Conservation (phyloP, 53 echinoderm and acorn worm genomes). For the Holothuria leucospilota region DNA sequence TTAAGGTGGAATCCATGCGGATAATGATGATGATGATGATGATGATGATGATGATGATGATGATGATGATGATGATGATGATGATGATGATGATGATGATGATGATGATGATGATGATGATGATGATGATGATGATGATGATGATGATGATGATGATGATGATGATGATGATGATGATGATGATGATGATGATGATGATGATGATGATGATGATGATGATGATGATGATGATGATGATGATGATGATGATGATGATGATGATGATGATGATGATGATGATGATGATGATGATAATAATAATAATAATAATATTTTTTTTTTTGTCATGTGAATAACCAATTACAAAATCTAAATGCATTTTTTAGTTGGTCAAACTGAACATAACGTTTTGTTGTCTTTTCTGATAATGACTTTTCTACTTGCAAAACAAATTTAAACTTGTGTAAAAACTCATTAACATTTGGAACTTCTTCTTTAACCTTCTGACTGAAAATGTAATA, state of each 20-base stretch:
- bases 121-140: constrained; percentile 12
- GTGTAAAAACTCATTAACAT: too few relatives aligned
- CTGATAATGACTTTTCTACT: too few relatives aligned
- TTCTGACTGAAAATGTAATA: too few relatives aligned
- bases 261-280: constrained; percentile 46
- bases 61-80: constrained; percentile 17
- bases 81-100: constrained; percentile 25
- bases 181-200: constrained; percentile 25
- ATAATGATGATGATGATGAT: too few relatives aligned
- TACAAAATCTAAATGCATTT: too few relatives aligned
- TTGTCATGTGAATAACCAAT: too few relatives aligned
- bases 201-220: constrained; percentile 31
- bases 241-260: constrained; percentile 46
- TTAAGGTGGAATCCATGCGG: too few relatives aligned
- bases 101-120: constrained; percentile 17
- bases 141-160: constrained; percentile 7
- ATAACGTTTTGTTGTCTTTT: too few relatives aligned
- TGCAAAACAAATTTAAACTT: too few relatives aligned
- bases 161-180: constrained; percentile 35
- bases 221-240: constrained; percentile 33
- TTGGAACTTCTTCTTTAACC: too few relatives aligned
- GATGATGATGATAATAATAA: constrained; percentile 34
- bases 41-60: background rate
- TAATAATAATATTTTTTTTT: constrained; percentile 14
- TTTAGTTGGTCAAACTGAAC: too few relatives aligned